Percentiles rank a stretch among this genome's conserved stretches.
These are phyloP conservation scores for Parapristionchus giblindavisi DNA, from an alignment of 2,888 invertebrate genomes.

Conservation along the genomic window DNA sequence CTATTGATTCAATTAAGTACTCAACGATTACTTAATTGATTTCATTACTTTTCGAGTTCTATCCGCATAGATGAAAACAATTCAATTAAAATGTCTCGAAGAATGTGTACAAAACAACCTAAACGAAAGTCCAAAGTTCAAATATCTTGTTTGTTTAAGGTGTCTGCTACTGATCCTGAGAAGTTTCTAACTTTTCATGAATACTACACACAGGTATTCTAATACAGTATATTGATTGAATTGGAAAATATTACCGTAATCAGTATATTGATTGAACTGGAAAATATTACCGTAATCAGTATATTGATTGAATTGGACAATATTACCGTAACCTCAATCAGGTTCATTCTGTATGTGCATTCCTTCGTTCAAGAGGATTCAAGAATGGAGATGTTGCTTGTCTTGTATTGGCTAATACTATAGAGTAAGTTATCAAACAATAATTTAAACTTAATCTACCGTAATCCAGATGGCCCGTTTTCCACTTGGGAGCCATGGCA, in stretches of 20 bases:
- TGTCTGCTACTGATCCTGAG: background rate
- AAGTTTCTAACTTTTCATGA: background rate
- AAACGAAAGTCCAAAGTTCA: background rate
- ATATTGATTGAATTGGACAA: background rate
- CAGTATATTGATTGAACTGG: background rate
- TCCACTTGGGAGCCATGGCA: constrained; percentile 20
- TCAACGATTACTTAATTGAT: no score
- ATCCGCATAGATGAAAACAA: no score
- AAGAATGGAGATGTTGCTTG: constrained; percentile 10
- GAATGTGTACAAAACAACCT: no score
- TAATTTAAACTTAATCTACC: background rate
- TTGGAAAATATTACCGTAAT: background rate
- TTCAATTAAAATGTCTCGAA: no score
- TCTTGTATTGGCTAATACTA: constrained; percentile 11
- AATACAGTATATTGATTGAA: background rate
- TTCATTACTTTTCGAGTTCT: no score
- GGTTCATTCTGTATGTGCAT: constrained; percentile 15
- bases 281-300: background rate
- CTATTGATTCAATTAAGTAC: no score
- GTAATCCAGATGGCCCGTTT: constrained; percentile 7
- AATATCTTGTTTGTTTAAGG: background rate
- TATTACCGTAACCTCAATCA: background rate
- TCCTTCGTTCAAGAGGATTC: constrained; percentile 21
- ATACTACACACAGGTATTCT: background rate
- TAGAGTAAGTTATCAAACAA: constrained; percentile 1